Base-by-base conservation (phyloP, 1,140 invertebrate species). In the Neelides sp. region DNA sequence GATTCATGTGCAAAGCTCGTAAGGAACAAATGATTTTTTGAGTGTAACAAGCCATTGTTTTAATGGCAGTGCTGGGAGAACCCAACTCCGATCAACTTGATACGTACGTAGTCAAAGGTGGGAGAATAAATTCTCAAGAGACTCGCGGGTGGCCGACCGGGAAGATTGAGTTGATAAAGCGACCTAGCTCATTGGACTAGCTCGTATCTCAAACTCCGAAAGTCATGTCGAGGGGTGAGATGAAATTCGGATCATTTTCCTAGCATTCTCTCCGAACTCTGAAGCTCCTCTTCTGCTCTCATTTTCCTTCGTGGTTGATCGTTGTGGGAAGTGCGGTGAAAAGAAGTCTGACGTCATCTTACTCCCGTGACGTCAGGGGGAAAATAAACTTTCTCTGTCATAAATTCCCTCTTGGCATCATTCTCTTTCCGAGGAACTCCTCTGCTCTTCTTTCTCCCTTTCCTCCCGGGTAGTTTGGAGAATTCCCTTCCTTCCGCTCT, bases 371-470 rank as follows among this genome's bases (percentile, higher is more conserved):
- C 51, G 51, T 52, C 51, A 52, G 43, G 19, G 7, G 10, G 26
- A 52, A 47, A 48, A 47, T 52, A 47, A 52, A 47, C 36, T 52
- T 51, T 46, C 34, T 24, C n/a, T 52, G 51, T 47, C 44, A 52
- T 47, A 52, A 52, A 52, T 52, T 46, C 28, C 28, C 44, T 52
- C 17, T 42, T 42, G 24, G 48, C 39, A 19, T 22, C 17, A 19
- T 42, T 23, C 4, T 19, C 40, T 23, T 8, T 42, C 26, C 22
- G 4, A 10, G 12, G 3, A 13, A 30, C 15, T 45, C 27, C 15
- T 15, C 23, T 15, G 5, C 20, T n/a, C 42, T 28, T 3, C 23
- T 4, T 5, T 13, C 20, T 3, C 15, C 42, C 34, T 19, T 19
- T 15, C 17, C 27, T 2, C 2, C 30, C 13, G 27, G 23, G 26